Evolutionary conservation across 2,888 invertebrate species (phyloP).

Genomic region (Macaria notata): DNA sequence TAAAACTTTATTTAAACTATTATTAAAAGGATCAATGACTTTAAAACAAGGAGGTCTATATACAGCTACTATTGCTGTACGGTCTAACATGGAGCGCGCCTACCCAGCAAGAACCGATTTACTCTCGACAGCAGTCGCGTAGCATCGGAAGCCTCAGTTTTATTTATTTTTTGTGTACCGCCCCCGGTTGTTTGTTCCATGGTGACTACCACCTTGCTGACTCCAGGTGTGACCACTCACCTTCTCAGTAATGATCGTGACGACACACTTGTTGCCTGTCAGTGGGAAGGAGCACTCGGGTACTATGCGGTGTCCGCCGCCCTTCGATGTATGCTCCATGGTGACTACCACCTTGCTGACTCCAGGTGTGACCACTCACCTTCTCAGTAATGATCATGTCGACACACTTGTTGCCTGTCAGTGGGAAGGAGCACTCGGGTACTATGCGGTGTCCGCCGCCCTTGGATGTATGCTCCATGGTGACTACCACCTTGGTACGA

Average conservation of each 20-base stretch:
- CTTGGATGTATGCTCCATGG: slow-evolving; percentile 98
- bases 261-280: slow-evolving; percentile 86
- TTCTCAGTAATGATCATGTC: slow-evolving; percentile 99
- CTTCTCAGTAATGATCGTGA: slow-evolving; percentile 98
- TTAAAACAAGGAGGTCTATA: too few relatives aligned
- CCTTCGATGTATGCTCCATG: slow-evolving; percentile 97
- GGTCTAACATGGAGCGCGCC: too few relatives aligned
- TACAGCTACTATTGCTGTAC: too few relatives aligned
- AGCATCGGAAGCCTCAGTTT: too few relatives aligned
- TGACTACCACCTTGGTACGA: slow-evolving; percentile 95
- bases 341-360: slow-evolving; percentile 95
- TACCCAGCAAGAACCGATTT: too few relatives aligned
- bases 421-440: slow-evolving; percentile 91
- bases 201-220: slow-evolving; percentile 95
- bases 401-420: slow-evolving; percentile 97
- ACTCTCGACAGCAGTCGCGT: too few relatives aligned
- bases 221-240: slow-evolving; percentile 46
- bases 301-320: slow-evolving; percentile 96
- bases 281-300: slow-evolving; percentile 93
- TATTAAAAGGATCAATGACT: too few relatives aligned
- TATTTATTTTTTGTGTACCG: too few relatives aligned
- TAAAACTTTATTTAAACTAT: too few relatives aligned
- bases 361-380: slow-evolving; percentile 54
- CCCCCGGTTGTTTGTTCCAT: slow-evolving; percentile 92
- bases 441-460: slow-evolving; percentile 97